Conservation (phyloP, 2,797 vertebrate genomes). For the Mus spretus region DNA sequence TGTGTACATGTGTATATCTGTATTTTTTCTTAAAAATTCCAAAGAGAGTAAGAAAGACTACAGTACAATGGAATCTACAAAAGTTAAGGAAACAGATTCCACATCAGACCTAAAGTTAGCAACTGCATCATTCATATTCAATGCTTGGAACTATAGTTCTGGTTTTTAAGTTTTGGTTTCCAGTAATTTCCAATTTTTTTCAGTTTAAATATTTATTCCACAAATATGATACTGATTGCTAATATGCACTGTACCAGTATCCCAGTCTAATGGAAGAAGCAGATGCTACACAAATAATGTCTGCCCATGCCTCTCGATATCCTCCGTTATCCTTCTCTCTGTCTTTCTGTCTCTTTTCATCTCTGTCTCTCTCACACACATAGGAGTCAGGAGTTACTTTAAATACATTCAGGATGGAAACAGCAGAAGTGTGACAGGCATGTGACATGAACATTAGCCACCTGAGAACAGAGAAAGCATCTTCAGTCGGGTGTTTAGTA, state of each 20-base stretch:
- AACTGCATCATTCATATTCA: constrained; percentile 27
- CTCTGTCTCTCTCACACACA: neutral
- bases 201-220: constrained; percentile 8
- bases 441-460: neutral
- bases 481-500: neutral
- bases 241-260: neutral
- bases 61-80: neutral
- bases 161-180: neutral
- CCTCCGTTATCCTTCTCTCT: neutral
- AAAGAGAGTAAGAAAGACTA: neutral
- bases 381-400: neutral
- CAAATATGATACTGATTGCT: neutral
- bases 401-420: neutral
- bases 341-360: neutral
- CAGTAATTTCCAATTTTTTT: neutral
- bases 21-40: neutral
- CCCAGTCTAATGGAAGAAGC: neutral
- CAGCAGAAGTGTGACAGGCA: neutral
- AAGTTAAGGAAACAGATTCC: neutral
- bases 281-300: neutral
- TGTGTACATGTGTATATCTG: neutral
- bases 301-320: neutral
- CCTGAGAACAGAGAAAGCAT: neutral
- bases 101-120: neutral
- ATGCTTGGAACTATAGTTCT: neutral